Evolutionary conservation across 2,888 invertebrate genomes (phyloP).

Genomic region (Lymantria dispar): DNA sequence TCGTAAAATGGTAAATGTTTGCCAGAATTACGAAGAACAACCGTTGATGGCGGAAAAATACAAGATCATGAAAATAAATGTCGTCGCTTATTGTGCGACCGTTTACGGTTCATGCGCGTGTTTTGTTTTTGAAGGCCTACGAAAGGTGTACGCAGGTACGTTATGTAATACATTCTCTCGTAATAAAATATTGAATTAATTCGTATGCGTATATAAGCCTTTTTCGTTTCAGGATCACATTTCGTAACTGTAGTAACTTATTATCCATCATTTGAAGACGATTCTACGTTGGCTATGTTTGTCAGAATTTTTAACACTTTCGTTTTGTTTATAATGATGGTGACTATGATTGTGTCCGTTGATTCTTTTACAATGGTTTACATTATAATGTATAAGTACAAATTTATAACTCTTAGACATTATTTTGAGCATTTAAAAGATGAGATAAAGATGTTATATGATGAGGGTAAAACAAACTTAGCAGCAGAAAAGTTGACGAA

Average conservation of each 20-base stretch:
- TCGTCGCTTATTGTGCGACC: conserved; percentile 45
- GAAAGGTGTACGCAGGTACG: conserved; percentile 54
- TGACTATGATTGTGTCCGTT: conserved; percentile 61
- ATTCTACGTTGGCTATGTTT: conserved; percentile 43
- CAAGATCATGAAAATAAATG: conserved; percentile 60
- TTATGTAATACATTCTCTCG: neutral
- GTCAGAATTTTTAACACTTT: conserved; percentile 51
- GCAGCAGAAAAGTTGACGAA: conserved; percentile 49
- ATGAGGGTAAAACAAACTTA: conserved; percentile 29
- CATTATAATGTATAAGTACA: conserved; percentile 68
- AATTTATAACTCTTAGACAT: conserved; percentile 61
- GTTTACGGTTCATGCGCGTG: conserved; percentile 55
- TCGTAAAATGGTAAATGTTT: conserved; percentile 52
- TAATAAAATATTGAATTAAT: neutral
- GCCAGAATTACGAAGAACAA: conserved; percentile 53
- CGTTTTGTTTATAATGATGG: conserved; percentile 50
- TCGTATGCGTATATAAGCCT: neutral
- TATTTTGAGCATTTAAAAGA: conserved; percentile 57
- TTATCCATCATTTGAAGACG: conserved; percentile 57
- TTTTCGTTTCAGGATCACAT: conserved; percentile 54
- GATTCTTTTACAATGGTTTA: conserved; percentile 58
- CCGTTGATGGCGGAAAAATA: conserved; percentile 52
- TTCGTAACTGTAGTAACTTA: conserved; percentile 68
- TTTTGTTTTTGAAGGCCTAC: conserved; percentile 62
- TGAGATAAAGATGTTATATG: conserved; percentile 45